phyloP scores from a whole-genome alignment of 2,797 vertebrate genomes.

The Falco biarmicus region DNA sequence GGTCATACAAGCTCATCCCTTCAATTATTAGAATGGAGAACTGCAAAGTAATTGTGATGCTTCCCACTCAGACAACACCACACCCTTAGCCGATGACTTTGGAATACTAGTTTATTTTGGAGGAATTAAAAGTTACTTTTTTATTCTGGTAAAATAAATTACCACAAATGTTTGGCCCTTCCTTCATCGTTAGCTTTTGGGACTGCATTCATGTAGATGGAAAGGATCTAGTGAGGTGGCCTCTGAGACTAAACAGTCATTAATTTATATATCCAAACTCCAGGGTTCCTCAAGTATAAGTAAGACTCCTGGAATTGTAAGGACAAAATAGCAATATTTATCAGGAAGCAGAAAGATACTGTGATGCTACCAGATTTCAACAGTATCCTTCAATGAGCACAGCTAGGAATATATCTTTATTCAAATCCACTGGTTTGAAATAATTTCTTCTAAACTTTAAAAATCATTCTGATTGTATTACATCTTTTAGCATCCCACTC shows the following conservation, averaged over 20 bases:
- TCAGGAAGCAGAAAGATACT: neutral
- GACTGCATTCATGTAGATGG: neutral
- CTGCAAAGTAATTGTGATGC: neutral
- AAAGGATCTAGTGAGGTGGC: neutral
- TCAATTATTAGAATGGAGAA: neutral
- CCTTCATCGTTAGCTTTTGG: neutral
- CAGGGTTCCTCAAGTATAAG: neutral
- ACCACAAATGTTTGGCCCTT: neutral
- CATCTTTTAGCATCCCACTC: neutral
- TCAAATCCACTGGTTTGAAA: neutral
- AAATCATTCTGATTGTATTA: neutral
- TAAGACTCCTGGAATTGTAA: neutral
- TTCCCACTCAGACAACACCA: neutral
- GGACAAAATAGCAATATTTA: neutral
- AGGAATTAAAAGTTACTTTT: neutral
- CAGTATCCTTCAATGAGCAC: neutral
- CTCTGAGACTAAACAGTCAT: neutral
- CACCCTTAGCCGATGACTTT: neutral
- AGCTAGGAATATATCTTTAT: neutral
- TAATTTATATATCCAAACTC: neutral
- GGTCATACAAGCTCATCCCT: neutral
- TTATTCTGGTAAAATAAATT: neutral
- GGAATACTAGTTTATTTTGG: neutral
- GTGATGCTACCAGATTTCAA: neutral
- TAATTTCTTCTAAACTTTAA: neutral